Evolutionary conservation across 2,888 invertebrate genomes (phyloP).

Genomic region (Pyrochroa serraticornis): DNA sequence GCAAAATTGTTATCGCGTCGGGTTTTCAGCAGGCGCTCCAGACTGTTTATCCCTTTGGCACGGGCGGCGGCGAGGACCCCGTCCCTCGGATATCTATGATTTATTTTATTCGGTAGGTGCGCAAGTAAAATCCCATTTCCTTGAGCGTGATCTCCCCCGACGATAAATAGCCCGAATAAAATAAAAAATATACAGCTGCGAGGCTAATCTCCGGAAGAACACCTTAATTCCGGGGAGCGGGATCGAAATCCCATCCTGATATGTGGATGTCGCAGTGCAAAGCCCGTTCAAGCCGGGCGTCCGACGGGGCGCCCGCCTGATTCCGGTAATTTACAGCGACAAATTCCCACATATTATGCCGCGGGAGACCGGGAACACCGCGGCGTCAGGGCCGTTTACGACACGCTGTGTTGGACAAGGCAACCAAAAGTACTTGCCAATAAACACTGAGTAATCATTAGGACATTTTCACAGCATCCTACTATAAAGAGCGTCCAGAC

Average conservation of each 20-base stretch:
- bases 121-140: constrained; percentile 28
- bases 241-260: constrained; percentile 52
- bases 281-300: constrained; percentile 39
- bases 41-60: constrained; percentile 13
- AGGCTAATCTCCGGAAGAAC: constrained; percentile 55
- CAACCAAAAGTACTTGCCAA: constrained; percentile 3
- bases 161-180: constrained; percentile 50
- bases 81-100: constrained; percentile 12
- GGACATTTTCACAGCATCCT: no score
- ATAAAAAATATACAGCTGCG: constrained; percentile 49
- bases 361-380: constrained; percentile 38
- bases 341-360: constrained; percentile 56
- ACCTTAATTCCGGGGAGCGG: constrained; percentile 50
- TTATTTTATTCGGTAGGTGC: constrained; percentile 24
- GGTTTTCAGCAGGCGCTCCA: no score
- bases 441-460: neutral
- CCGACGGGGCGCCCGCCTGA: constrained; percentile 42
- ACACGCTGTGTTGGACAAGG: constrained; percentile 15
- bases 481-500: no score
- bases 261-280: constrained; percentile 50
- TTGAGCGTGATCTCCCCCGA: constrained; percentile 33
- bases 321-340: constrained; percentile 56
- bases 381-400: constrained; percentile 29
- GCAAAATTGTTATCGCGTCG: neutral
- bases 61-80: constrained; percentile 11